Base-by-base conservation (phyloP, 2,797 vertebrate genomes). In the Geotrypetes seraphini region DNA sequence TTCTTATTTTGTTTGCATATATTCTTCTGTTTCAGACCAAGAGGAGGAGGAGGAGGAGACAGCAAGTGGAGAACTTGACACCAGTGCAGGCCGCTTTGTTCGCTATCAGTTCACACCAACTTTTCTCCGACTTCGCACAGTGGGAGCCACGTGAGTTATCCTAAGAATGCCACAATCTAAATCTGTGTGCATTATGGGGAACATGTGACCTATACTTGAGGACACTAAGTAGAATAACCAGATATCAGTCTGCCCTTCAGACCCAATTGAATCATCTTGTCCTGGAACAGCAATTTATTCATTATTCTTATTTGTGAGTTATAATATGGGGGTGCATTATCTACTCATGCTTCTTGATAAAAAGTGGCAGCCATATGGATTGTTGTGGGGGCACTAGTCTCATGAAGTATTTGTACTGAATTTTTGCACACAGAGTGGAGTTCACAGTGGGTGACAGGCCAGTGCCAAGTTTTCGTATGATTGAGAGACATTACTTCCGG, bases 91-190 rank as follows among this genome's bases (percentile, higher is more conserved):
- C 1, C 92, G 96, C 26, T 99, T 99, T 32, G 96, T 99, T 33
- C 87, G 95, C 9, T 99, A 99, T 58, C 95, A 99, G 74, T 99
- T 99, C 70, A 99, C 96, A 16, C 88, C 95, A 1, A 95, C 95
- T 0, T 99, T 99, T 53, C 79, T 99, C 8, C 92, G 90, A 22
- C 86, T 99, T 19, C 74, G 87, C 20, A 98, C 90, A 1, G 92
- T 99, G 5, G 95, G 96, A 25, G 96, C 96, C 33, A 99, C 96
- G 95, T 99, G 58, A 84, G 83, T 82, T 12, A 22, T 3, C 7
- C 31, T n/a, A 16, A 19, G 19, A n/a, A n/a, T n/a, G n/a, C n/a
- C n/a, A 19, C 14, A 27, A 24, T 12, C 6, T 5, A 10, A 8
- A 19, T n/a, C 12, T 8, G n/a, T n/a, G n/a, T n/a, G n/a, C n/a